Evolutionary conservation across 2,888 invertebrate species (phyloP).

Genomic region (Lasioglossum figueresi): DNA sequence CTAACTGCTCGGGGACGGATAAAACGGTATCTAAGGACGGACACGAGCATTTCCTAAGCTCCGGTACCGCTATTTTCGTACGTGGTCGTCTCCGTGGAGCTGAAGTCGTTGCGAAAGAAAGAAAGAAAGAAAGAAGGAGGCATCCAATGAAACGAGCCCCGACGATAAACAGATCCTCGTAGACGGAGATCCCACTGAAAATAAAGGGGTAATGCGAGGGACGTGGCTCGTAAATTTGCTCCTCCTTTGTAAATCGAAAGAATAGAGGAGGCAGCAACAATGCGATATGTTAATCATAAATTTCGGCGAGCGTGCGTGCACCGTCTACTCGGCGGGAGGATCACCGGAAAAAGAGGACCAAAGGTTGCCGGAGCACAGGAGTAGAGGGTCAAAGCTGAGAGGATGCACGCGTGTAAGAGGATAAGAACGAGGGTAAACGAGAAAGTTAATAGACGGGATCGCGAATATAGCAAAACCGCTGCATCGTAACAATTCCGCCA

Average conservation of each 20-base stretch:
- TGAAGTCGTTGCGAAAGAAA: neutral
- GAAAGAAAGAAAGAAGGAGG: constrained; percentile 5
- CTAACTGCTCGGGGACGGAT: neutral
- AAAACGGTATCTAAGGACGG: neutral
- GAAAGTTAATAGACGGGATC: neutral
- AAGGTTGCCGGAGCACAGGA: neutral
- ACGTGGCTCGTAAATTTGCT: constrained; percentile 58
- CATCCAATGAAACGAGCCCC: constrained; percentile 16
- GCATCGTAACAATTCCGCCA: neutral
- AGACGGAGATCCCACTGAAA: constrained; percentile 27
- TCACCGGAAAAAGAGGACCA: constrained; percentile 34
- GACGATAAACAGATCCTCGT: constrained; percentile 44
- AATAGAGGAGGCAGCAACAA: constrained; percentile 59
- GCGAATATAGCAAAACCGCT: neutral
- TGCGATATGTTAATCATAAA: constrained; percentile 65
- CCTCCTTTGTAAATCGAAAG: constrained; percentile 54
- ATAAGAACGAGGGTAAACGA: constrained; percentile 30
- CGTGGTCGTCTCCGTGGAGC: neutral
- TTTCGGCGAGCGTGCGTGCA: constrained; percentile 50
- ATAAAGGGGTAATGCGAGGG: constrained; percentile 47
- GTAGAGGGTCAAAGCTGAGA: constrained; percentile 14
- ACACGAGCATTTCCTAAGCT: neutral
- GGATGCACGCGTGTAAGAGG: constrained; percentile 8
- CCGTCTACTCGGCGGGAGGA: constrained; percentile 33
- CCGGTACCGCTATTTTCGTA: constrained; percentile 29